Evolutionary conservation across 1,140 invertebrate species (phyloP).

Genomic region (Listronotus oregonensis): DNA sequence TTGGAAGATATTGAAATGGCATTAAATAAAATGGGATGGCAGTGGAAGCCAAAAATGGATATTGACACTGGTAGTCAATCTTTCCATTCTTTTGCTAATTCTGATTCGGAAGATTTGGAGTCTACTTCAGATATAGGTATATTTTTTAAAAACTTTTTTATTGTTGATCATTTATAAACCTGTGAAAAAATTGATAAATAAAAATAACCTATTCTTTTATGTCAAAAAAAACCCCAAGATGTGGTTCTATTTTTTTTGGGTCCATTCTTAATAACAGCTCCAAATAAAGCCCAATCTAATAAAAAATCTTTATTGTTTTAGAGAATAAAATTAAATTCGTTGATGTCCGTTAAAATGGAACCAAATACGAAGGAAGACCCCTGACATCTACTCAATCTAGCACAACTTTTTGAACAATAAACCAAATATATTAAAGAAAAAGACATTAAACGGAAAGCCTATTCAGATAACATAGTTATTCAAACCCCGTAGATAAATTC

Average conservation of each 20-base stretch:
- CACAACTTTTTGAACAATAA: constrained; percentile 26
- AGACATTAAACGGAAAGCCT: constrained; percentile 31
- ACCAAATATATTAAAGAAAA: constrained; percentile 47
- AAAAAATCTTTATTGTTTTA: background rate
- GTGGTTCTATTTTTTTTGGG: too few relatives aligned
- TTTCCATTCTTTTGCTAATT: constrained; percentile 28
- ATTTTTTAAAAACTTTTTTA: too few relatives aligned
- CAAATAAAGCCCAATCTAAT: too few relatives aligned
- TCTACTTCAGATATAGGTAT: constrained; percentile 41
- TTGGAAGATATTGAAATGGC: constrained; percentile 52
- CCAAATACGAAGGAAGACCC: constrained; percentile 24
- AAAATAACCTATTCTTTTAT: too few relatives aligned
- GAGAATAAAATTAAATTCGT: constrained; percentile 13
- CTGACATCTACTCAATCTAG: background rate
- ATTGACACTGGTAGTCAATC: constrained; percentile 22
- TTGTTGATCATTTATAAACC: too few relatives aligned
- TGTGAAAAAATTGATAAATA: too few relatives aligned
- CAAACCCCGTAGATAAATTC: constrained; percentile 16
- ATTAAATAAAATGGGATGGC: constrained; percentile 46
- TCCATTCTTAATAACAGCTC: too few relatives aligned
- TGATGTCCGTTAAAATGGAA: constrained; percentile 44
- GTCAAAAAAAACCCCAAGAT: too few relatives aligned
- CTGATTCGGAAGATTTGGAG: constrained; percentile 46
- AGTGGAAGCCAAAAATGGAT: constrained; percentile 26
- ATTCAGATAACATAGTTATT: constrained; percentile 26